Base-by-base conservation (phyloP, 2,113 vertebrate species). In the Phaethon lepturus region DNA sequence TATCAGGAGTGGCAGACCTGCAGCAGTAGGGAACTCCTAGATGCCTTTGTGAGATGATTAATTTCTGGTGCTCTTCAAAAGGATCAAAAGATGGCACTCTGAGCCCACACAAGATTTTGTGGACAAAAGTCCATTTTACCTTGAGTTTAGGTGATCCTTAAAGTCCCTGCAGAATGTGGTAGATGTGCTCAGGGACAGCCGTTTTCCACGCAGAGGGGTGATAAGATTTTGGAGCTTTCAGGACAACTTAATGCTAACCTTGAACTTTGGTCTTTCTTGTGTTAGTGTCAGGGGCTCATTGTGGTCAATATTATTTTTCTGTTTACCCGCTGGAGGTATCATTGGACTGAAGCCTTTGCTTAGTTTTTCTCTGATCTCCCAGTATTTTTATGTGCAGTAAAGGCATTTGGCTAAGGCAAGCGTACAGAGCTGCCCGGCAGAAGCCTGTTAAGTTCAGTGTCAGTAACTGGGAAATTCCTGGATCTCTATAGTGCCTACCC, bases 1-100 rank as follows among this genome's bases (percentile, higher is more conserved):
- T 44, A 8, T 58, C 8, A 13, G 35, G 75, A 86, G 50, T 26
- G 68, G 49, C 9, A 93, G 72, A 55, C 24, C 49, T 80, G 72
- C 66, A 55, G 75, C 45, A 29, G 49, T 44, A 88, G 63, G 16
- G 33, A 75, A 58, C 55, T 71, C 82, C 44, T 79, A 25, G 88
- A 47, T 74, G 62, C 38, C 64, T 80, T 44, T 49, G 53, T 40
- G 53, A 33, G 53, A 31, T 26, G 69, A 92, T 93, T 94, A 68
- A 45, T 88, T 95, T 79, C 47, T 69, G 62, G 62, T 59, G 33
- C 75, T 82, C 58, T 92, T 85, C 47, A 55, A 42, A 86, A 78
- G 16, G 40, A 69, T 88, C 98, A 52, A 95, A 71, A 98, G 98
- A 96, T 97, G 98, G 98, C 98, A 97, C 93, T 88, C 91, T 74